These are phyloP conservation scores for Rhagonycha fulva DNA, from an alignment of 2,888 invertebrate species.

Conservation along the genomic window DNA sequence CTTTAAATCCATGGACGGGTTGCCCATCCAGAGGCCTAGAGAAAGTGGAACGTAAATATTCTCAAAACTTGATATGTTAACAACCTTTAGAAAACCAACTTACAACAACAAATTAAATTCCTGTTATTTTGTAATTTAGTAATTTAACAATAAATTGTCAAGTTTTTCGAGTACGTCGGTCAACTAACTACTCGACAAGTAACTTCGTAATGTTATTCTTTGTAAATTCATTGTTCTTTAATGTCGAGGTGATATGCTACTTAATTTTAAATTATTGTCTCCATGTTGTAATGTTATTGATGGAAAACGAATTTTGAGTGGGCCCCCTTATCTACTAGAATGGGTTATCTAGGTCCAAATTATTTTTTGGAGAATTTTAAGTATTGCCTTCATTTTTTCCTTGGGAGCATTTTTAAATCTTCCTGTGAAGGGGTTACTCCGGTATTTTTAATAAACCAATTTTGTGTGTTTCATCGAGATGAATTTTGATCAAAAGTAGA, in stretches of 20 bases:
- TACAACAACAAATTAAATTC: background rate
- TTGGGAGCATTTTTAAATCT: no score
- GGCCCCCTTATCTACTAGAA: background rate
- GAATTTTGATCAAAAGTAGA: no score
- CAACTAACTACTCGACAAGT: background rate
- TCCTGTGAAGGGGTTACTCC: no score
- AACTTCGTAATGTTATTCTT: background rate
- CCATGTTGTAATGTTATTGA: background rate
- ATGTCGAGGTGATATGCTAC: background rate
- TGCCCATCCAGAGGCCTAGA: no score
- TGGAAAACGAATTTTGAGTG: background rate
- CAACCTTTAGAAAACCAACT: background rate
- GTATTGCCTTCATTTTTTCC: no score
- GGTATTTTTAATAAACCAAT: no score
- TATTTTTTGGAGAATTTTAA: no score
- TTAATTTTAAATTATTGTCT: background rate
- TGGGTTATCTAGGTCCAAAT: background rate
- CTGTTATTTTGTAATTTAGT: background rate
- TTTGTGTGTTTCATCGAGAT: no score
- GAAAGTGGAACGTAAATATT: no score
- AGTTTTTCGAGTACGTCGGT: background rate
- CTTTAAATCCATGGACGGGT: no score
- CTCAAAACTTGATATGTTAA: background rate
- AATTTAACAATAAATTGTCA: background rate
- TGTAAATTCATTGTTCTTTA: background rate